Evolutionary conservation across 2,113 vertebrate genomes (phyloP).

Genomic region (Phasianus colchicus): DNA sequence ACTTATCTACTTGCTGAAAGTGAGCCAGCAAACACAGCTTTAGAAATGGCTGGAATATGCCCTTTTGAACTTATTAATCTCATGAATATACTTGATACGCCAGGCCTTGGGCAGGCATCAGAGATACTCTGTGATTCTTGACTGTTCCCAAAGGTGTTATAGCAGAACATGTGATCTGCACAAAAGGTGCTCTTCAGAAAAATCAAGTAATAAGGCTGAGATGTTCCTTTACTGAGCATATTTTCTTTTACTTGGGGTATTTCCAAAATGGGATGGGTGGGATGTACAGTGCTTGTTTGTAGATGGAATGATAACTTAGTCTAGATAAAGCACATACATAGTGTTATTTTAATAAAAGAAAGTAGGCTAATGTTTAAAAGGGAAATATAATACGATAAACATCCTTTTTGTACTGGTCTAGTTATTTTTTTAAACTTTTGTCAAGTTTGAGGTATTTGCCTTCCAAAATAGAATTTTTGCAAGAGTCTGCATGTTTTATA

Average conservation of each 20-base stretch:
- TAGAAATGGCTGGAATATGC: not conserved
- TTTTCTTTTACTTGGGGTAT: conserved; percentile 26
- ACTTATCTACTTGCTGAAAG: not conserved
- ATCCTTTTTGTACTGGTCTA: conserved; percentile 25
- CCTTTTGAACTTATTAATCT: not conserved
- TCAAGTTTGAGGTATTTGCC: conserved; percentile 27
- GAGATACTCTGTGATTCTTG: not conserved
- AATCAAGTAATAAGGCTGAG: not conserved
- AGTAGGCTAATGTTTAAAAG: conserved; percentile 7
- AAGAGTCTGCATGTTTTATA: conserved; percentile 37
- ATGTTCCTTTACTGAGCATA: not conserved
- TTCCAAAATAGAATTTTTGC: conserved; percentile 27
- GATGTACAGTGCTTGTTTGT: conserved; percentile 11
- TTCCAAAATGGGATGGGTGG: not conserved
- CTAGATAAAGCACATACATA: conserved; percentile 21
- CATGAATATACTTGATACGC: not conserved
- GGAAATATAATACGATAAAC: conserved; percentile 45
- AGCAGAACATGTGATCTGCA: not conserved
- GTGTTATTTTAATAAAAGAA: conserved; percentile 52
- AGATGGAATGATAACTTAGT: conserved; percentile 43
- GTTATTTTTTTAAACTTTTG: conserved; percentile 58
- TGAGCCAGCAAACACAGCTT: not conserved
- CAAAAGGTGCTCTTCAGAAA: not conserved
- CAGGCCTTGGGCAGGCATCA: not conserved
- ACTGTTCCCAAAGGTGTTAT: not conserved